Conservation (phyloP, 2,888 invertebrate genomes). For the Calliopum simillimum region DNA sequence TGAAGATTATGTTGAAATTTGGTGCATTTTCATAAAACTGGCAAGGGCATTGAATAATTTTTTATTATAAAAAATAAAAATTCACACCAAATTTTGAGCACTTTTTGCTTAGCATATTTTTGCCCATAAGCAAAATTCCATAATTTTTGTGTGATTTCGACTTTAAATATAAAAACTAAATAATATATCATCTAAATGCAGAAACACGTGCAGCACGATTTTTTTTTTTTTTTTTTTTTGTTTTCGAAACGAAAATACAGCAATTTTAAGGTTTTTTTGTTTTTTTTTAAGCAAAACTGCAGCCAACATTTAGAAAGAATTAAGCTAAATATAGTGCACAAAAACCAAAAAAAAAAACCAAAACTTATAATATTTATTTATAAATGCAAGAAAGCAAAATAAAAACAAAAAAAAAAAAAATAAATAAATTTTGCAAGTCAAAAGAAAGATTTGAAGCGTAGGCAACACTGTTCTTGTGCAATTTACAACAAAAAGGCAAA, state of each 20-base stretch:
- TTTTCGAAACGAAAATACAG: no score
- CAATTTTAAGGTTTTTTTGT: neutral
- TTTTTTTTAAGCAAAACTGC: neutral
- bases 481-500: slow-evolving; percentile 10
- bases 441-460: neutral
- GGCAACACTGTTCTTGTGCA: slow-evolving; percentile 13
- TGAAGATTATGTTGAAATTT: no score
- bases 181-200: no score
- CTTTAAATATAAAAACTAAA: no score
- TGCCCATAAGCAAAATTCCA: no score
- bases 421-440: neutral
- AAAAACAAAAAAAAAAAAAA: neutral
- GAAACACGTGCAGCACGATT: slow-evolving; percentile 21
- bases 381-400: neutral
- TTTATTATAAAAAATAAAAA: no score
- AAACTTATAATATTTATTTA: slow-evolving; percentile 3
- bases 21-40: no score
- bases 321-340: neutral
- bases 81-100: no score
- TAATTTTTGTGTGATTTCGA: no score
- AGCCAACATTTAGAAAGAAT: neutral
- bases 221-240: neutral
- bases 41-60: no score
- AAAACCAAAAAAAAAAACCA: neutral
- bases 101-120: no score